Evolutionary conservation across 2,888 invertebrate genomes (phyloP).

Genomic region (Lochmaea capreae): DNA sequence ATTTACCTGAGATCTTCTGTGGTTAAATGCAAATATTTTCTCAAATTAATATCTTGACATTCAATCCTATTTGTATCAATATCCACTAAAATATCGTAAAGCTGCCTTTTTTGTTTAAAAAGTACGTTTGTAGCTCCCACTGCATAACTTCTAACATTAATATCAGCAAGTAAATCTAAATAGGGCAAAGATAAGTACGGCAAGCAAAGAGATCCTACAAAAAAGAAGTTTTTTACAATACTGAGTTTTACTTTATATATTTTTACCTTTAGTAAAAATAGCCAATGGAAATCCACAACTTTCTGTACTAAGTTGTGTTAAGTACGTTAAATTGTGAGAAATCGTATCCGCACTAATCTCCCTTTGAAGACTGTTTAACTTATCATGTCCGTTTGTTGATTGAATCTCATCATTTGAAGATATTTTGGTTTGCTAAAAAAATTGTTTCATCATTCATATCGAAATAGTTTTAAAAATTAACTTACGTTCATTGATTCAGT

Average conservation of each 20-base stretch:
- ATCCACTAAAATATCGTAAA: constrained; percentile 93
- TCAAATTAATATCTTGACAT: constrained; percentile 79
- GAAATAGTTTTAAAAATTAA: background rate
- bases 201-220: constrained; percentile 86
- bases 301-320: constrained; percentile 75
- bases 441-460: background rate
- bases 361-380: constrained; percentile 71
- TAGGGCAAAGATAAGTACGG: constrained; percentile 96
- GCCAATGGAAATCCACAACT: constrained; percentile 88
- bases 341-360: constrained; percentile 77
- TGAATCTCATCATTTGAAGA: constrained; percentile 34
- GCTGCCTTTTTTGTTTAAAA: constrained; percentile 93
- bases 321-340: constrained; percentile 71
- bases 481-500: constrained; percentile 60
- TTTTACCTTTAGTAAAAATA: constrained; percentile 43
- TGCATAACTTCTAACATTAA: constrained; percentile 86
- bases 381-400: constrained; percentile 47
- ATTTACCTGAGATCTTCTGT: constrained; percentile 87
- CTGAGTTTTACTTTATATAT: no score
- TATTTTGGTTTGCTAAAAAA: constrained; percentile 29
- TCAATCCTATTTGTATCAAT: constrained; percentile 83
- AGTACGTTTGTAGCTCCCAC: constrained; percentile 99
- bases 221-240: background rate
- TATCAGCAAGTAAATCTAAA: constrained; percentile 89
- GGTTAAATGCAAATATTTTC: constrained; percentile 86